These are phyloP conservation scores for Xiphias gladius DNA, from an alignment of 2,113 vertebrate genomes.

Conservation along the genomic window DNA sequence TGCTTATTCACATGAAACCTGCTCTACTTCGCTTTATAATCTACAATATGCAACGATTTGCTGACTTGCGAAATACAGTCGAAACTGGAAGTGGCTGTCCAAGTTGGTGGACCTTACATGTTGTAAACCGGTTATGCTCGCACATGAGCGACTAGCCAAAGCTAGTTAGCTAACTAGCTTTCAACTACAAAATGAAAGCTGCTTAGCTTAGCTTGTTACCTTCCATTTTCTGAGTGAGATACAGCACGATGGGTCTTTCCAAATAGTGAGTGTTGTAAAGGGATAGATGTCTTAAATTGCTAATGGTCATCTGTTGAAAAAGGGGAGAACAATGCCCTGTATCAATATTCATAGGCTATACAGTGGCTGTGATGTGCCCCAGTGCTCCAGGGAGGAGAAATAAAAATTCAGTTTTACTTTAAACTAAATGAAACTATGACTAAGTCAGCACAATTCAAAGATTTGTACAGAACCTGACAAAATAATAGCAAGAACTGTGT, in stretches of 20 bases:
- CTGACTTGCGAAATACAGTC: too few species aligned
- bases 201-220: background rate
- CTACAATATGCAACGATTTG: too few species aligned
- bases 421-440: background rate
- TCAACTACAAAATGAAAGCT: background rate
- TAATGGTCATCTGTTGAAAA: background rate
- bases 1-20: too few species aligned
- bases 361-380: background rate
- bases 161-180: background rate
- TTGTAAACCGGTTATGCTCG: too few species aligned
- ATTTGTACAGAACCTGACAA: background rate
- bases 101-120: too few species aligned
- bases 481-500: background rate
- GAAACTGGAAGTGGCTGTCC: too few species aligned
- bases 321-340: too few species aligned
- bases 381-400: background rate
- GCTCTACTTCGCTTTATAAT: too few species aligned
- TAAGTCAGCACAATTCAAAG: background rate
- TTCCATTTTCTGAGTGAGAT: background rate
- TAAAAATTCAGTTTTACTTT: background rate
- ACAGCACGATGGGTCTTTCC: background rate
- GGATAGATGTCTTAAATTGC: background rate
- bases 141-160: too few species aligned
- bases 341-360: too few species aligned
- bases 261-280: background rate